Evolutionary conservation across 2,113 vertebrate species (phyloP).

Genomic region (Salvelinus sp.): DNA sequence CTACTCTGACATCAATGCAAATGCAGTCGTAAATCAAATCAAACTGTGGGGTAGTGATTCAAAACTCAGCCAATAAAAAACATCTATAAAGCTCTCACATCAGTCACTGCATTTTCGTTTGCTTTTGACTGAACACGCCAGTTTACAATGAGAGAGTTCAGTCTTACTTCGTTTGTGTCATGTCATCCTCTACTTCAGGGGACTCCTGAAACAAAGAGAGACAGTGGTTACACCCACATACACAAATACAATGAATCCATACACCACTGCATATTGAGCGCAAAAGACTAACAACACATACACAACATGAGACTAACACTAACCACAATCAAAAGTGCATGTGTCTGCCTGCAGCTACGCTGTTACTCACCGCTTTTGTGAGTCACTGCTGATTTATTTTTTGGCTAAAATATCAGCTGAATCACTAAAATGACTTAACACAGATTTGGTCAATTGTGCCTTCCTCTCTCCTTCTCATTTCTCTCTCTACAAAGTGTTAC

Average conservation of each 20-base stretch:
- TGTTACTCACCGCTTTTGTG: too few relatives aligned
- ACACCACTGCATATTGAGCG: neutral
- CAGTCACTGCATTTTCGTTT: too few relatives aligned
- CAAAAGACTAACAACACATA: constrained; percentile 3
- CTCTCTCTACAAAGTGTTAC: neutral
- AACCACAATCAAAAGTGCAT: neutral
- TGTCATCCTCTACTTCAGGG: constrained; percentile 80
- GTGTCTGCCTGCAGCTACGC: too few relatives aligned
- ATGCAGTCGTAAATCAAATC: too few relatives aligned
- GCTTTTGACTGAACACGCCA: neutral
- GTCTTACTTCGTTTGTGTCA: constrained; percentile 86
- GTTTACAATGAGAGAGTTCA: neutral
- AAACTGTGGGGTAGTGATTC: constrained; percentile 65
- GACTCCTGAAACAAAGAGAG: constrained; percentile 76
- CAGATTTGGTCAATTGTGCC: neutral
- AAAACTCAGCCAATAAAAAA: neutral
- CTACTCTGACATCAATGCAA: too few relatives aligned
- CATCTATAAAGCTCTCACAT: neutral
- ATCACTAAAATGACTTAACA: neutral
- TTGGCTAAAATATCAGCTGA: neutral
- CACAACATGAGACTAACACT: neutral
- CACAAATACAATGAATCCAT: neutral
- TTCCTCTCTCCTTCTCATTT: neutral
- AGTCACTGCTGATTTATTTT: too few relatives aligned
- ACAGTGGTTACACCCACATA: neutral